Evolutionary conservation across 2,797 vertebrate species (phyloP).

Genomic region (Sebastes wilsoni): DNA sequence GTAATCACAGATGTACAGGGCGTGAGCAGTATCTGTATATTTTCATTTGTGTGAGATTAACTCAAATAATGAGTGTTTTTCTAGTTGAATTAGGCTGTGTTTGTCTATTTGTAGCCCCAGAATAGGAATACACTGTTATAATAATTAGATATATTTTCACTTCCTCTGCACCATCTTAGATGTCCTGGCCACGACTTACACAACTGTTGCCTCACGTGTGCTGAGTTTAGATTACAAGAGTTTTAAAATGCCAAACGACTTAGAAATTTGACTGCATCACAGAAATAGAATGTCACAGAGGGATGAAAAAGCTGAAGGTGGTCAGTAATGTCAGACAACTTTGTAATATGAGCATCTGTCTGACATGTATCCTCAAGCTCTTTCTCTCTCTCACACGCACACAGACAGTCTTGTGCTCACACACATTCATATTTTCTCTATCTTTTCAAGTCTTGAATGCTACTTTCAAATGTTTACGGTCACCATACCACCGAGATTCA

Average conservation of each 20-base stretch:
- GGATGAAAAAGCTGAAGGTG: background rate
- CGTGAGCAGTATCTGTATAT: background rate
- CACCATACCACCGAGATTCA: background rate
- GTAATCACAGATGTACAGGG: constrained; percentile 7
- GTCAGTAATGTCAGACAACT: too few relatives aligned
- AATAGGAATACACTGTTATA: background rate
- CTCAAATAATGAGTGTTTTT: background rate
- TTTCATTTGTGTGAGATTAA: background rate
- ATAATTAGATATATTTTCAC: background rate
- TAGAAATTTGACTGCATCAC: background rate
- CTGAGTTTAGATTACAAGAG: background rate
- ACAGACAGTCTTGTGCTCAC: too few relatives aligned
- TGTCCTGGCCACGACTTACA: background rate
- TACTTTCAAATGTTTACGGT: background rate
- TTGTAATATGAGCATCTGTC: background rate
- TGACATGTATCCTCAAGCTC: background rate
- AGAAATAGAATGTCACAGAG: constrained; percentile 11
- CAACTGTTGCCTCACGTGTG: background rate
- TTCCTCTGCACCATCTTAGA: background rate
- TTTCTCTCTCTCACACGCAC: too few relatives aligned
- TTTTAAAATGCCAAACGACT: constrained; percentile 8
- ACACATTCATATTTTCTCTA: background rate
- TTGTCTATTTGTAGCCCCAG: background rate
- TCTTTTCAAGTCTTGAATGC: background rate
- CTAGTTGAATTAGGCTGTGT: background rate